Evolutionary conservation across 2,113 vertebrate genomes (phyloP).

Genomic region (Chionomys nivalis): DNA sequence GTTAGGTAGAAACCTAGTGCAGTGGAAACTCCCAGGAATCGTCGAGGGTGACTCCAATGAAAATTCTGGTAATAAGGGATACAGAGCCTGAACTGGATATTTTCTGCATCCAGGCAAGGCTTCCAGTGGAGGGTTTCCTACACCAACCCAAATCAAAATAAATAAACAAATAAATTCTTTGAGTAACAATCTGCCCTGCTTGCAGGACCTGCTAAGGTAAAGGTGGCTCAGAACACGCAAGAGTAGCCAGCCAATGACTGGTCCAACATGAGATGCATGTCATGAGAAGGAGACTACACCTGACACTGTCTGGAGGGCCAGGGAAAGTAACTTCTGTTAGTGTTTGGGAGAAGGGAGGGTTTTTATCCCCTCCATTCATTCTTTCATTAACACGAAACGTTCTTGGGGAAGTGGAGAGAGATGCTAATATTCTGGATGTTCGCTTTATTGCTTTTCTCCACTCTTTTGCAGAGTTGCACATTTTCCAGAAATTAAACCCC

Average conservation of each 20-base stretch:
- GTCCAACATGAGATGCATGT: background rate
- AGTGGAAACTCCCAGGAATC: background rate
- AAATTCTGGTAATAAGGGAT: background rate
- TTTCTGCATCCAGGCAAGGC: background rate
- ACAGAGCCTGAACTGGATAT: background rate
- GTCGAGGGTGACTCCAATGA: background rate
- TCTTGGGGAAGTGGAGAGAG: background rate
- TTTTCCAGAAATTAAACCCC: constrained; percentile 5
- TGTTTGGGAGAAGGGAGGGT: background rate
- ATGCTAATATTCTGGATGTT: background rate
- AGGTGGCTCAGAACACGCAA: background rate
- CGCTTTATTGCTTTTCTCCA: background rate
- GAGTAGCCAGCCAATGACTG: background rate
- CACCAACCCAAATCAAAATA: background rate
- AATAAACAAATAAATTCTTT: background rate
- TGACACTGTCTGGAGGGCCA: too few relatives aligned
- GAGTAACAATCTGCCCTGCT: background rate
- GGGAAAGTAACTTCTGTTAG: background rate
- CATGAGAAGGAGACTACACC: background rate
- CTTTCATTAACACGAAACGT: background rate
- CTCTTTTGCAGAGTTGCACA: background rate
- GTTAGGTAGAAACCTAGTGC: background rate
- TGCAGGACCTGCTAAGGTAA: background rate
- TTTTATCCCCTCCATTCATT: background rate
- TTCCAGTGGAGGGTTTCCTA: background rate